Conservation (phyloP, 2,797 vertebrate genomes). For the Epinephelus coioides region DNA sequence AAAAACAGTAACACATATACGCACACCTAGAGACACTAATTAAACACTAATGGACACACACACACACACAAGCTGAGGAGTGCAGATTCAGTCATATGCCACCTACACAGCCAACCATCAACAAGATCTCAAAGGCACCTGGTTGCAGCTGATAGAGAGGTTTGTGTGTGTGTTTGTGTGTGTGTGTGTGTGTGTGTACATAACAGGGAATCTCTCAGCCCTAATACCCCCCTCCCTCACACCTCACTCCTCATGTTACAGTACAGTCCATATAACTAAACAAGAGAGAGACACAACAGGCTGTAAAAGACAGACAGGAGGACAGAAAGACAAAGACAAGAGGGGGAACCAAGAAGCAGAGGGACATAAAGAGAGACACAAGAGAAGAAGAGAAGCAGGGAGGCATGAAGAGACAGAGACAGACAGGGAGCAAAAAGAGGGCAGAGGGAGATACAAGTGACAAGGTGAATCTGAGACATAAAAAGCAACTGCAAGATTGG, state of each 20-base stretch:
- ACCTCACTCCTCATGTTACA: conserved; percentile 66
- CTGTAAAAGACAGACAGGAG: conserved; percentile 15
- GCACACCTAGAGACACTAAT: conserved; percentile 32
- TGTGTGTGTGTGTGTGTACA: conserved; percentile 36
- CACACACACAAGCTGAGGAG: conserved; percentile 16
- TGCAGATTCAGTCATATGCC: conserved; percentile 57
- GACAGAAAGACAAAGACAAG: conserved; percentile 4
- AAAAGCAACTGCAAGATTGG: conserved; percentile 18
- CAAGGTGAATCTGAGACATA: conserved; percentile 33
- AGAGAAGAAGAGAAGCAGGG: not conserved
- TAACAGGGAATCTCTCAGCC: conserved; percentile 59
- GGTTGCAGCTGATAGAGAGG: conserved; percentile 66
- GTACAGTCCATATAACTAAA: conserved; percentile 53
- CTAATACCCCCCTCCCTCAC: conserved; percentile 36
- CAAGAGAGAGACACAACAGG: conserved; percentile 16
- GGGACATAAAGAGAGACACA: not conserved
- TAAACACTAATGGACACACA: conserved; percentile 26
- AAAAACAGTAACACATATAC: conserved; percentile 17
- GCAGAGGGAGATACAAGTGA: conserved; percentile 3
- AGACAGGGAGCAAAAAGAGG: not conserved
- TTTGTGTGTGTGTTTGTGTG: conserved; percentile 36
- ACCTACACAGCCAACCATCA: conserved; percentile 71
- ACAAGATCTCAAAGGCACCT: conserved; percentile 77
- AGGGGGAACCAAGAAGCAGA: not conserved
- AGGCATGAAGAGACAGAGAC: not conserved